Base-by-base conservation (phyloP, 2,888 invertebrate species). In the Bruchidius siliquastri region DNA sequence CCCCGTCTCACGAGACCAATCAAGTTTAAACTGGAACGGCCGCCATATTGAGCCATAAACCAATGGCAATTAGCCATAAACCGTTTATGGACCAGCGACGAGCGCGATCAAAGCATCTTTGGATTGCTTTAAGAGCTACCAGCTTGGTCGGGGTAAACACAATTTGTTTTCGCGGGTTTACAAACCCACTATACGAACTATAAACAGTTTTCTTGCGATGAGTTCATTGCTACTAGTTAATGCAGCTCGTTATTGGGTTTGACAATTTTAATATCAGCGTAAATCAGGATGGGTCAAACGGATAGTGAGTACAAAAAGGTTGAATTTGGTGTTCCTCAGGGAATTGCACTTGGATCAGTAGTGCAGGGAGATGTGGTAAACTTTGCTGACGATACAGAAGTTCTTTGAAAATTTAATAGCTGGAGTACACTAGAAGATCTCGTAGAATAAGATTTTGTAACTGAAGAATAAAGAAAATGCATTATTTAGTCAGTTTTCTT, bases 51-150 rank as follows among this genome's bases (percentile, higher is more conserved):
- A 84, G 83, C 79, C 84, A 86, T 86, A 87, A 86, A 87, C 85
- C 86, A 84, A 86, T 85, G 84, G 85, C 87, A 87, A 87, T 87
- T 87, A 86, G 84, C 86, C 80, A 86, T 87, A 86, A 87, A 87
- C 83, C 84, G 84, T 85, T 86, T 86, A 86, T 86, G 82, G 84
- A 49, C 49, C 49, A 49, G 49, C 49, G 49, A 4, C 13, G 18
- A 49, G 18, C 49, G 49, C 49, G 49, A 3, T 49, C 13, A 49
- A 49, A 49, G 49, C 49, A 49, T 49, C 49, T 49, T 49, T 79
- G 22, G 30, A 71, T 21, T 32, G 30, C 26, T 21, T 71, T 71
- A 26, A 26, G 30, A 71, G 30, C 21, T 13, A 71, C 22, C 71
- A 71, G 22, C 71, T 71, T 71, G 21, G 20, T 49, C 49, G 49